Conservation (phyloP, 2,797 vertebrate genomes). For the Limnodromus scolopaceus region DNA sequence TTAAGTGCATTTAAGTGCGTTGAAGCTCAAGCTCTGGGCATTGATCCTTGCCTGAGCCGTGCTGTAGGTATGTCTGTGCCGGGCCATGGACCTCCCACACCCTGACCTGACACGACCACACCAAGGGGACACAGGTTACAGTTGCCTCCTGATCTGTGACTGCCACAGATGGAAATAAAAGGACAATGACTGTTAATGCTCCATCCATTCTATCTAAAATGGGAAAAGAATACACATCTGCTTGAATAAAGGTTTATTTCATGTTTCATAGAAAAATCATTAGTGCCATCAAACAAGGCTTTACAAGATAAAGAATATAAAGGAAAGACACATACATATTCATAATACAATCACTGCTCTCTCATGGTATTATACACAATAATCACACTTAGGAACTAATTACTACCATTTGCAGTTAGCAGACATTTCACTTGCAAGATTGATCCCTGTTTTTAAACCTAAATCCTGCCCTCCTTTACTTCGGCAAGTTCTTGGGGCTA, state of each 20-base stretch:
- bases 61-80: accelerated
- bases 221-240: background rate
- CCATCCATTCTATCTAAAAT: background rate
- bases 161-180: background rate
- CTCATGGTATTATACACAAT: background rate
- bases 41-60: background rate
- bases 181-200: background rate
- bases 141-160: background rate
- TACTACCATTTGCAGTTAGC: background rate
- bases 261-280: background rate
- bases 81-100: accelerated
- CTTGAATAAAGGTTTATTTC: conserved; percentile 40
- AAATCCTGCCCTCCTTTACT: background rate
- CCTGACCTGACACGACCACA: background rate
- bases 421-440: background rate
- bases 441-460: background rate
- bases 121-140: accelerated
- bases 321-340: background rate
- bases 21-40: background rate
- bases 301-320: background rate
- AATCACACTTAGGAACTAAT: background rate
- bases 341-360: background rate
- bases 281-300: background rate
- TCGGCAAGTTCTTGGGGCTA: background rate
- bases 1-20: background rate